These are phyloP conservation scores for Emydocephalus ijimae DNA, from an alignment of 2,113 vertebrate genomes.

Conservation along the genomic window DNA sequence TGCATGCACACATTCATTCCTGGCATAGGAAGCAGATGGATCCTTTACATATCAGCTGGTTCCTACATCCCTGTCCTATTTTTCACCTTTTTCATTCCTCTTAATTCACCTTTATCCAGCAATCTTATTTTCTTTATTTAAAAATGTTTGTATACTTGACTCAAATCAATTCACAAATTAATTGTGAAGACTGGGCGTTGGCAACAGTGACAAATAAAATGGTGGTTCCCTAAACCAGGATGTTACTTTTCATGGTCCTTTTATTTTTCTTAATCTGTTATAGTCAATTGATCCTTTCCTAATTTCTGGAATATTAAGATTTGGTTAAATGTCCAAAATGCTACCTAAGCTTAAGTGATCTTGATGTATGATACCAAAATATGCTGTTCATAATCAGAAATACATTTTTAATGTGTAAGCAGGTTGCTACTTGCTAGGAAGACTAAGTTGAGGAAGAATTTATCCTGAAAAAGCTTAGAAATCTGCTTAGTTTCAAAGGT, in stretches of 20 bases:
- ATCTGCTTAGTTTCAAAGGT: slow-evolving; percentile 34
- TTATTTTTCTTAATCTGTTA: not conserved
- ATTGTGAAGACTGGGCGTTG: not conserved
- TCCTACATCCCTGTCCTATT: not conserved
- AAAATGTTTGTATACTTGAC: not conserved
- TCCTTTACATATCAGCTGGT: not conserved
- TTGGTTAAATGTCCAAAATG: not conserved
- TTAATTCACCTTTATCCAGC: not conserved
- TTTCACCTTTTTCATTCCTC: not conserved
- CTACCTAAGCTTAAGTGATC: not conserved
- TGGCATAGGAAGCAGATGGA: not conserved
- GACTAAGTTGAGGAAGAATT: not conserved
- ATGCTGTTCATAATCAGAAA: not conserved
- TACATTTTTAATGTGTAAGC: not conserved
- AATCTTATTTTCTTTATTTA: not conserved
- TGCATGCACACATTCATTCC: not conserved
- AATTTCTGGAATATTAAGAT: not conserved
- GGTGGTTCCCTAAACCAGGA: not conserved
- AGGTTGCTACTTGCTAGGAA: not conserved
- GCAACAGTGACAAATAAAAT: not conserved
- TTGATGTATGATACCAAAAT: not conserved
- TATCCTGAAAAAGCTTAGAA: slow-evolving; percentile 22
- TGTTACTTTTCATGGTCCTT: not conserved
- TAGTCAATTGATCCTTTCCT: not conserved
- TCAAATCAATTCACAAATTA: not conserved